A percentile compares a stretch with the other conserved stretches of the same genome.
Evolutionary conservation across 2,113 vertebrate species (phyloP).

Genomic region (Vulpes vulpes): DNA sequence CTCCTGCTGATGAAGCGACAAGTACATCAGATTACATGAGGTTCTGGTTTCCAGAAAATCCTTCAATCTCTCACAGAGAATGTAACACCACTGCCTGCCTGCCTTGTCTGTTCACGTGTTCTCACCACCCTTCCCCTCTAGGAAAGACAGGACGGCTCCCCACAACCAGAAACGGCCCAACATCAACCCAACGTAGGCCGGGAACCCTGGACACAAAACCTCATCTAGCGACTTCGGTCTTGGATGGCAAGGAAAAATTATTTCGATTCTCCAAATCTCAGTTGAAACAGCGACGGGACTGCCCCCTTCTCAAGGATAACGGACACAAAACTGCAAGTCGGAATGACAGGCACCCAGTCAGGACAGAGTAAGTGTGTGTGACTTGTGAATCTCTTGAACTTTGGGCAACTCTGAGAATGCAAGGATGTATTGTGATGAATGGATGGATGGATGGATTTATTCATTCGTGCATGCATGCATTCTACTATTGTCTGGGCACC

Average conservation of each 20-base stretch:
- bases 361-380: background rate
- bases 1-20: background rate
- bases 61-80: background rate
- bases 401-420: background rate
- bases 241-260: background rate
- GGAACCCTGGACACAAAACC: background rate
- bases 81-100: background rate
- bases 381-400: background rate
- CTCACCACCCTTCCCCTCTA: background rate
- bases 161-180: background rate
- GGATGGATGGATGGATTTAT: too few species aligned
- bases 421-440: background rate
- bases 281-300: background rate
- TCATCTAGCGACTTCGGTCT: background rate
- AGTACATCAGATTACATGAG: background rate
- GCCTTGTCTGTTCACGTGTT: background rate
- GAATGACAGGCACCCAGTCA: background rate
- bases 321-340: background rate
- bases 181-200: background rate
- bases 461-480: background rate
- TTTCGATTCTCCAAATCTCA: background rate
- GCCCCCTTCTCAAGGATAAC: background rate
- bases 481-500: background rate
- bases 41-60: background rate
- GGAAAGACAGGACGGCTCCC: background rate